A percentile compares a stretch with the other conserved stretches of the same genome.
Evolutionary conservation across 2,888 invertebrate species (phyloP).

Genomic region (Megamerina dolium): DNA sequence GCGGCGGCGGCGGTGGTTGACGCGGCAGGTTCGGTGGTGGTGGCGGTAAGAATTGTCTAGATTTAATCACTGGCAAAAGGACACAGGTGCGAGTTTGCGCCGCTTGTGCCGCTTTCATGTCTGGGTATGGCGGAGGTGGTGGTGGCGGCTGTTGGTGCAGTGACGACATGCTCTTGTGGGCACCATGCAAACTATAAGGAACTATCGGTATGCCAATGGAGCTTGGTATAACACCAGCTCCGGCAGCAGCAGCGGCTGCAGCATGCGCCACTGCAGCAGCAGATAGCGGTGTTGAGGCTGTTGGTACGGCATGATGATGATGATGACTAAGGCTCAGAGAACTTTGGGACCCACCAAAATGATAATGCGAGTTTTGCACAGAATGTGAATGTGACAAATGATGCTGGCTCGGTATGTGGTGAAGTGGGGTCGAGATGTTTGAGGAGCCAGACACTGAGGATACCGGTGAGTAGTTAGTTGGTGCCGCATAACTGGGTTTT

Average conservation of each 20-base stretch:
- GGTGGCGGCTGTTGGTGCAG: conserved; percentile 47
- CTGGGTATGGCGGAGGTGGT: conserved; percentile 50
- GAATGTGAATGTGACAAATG: conserved; percentile 38
- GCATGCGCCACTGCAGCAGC: conserved; percentile 22
- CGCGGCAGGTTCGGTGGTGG: conserved; percentile 62
- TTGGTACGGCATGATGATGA: conserved; percentile 30
- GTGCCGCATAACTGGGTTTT: conserved; percentile 56
- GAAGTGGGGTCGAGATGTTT: conserved; percentile 15
- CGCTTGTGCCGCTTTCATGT: conserved; percentile 47
- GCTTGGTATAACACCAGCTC: conserved; percentile 27
- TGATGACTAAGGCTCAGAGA: conserved; percentile 24
- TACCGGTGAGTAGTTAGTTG: conserved; percentile 43
- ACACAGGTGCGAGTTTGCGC: conserved; percentile 52
- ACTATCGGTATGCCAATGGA: conserved; percentile 50
- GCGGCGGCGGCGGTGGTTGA: conserved; percentile 59
- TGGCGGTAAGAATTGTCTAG: conserved; percentile 56
- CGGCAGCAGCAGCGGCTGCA: conserved; percentile 17
- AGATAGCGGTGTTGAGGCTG: conserved; percentile 39
- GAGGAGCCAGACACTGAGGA: conserved; percentile 33
- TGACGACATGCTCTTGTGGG: conserved; percentile 58
- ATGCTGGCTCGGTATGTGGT: conserved; percentile 19
- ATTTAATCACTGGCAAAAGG: conserved; percentile 59
- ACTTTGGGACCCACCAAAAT: conserved; percentile 36
- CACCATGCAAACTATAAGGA: conserved; percentile 55
- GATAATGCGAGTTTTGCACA: conserved; percentile 40